Base-by-base conservation (phyloP, 2,888 invertebrate species). In the Lepidonotus clava region DNA sequence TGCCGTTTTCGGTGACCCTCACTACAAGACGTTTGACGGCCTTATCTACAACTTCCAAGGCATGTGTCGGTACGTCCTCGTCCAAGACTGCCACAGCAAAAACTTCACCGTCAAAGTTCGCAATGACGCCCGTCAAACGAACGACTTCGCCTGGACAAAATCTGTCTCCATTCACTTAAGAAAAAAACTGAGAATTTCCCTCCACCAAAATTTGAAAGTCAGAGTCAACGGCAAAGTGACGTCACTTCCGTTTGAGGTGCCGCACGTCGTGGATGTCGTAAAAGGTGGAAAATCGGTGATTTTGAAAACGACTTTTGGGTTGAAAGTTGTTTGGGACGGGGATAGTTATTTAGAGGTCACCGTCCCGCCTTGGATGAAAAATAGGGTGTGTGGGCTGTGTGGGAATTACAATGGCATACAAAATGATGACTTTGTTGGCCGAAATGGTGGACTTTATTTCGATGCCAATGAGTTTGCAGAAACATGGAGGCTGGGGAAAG, bases 11-110 rank as follows among this genome's bases (percentile, higher is more conserved):
- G 98, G 98, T 0, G 98, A 98, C 94, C 98, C 98, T 0, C 98
- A 98, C 94, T 98, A 98, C 93, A 96, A 97, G 92, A 98, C 98
- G 4, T 99, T 98, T 94, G 99, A 99, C 92, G 98, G 98, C 53
- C 97, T 97, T 93, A 97, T 98, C 92, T 98, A 97, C 94, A 98
- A 97, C 93, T 98, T 98, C 93, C 93, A 93, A 95, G 98, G 98
- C 51, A 96, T 97, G 0, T 89, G 89, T 95, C 97, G 97, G 94
- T 98, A 98, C 94, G 96, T 98, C 90, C 94, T 98, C 90, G 96
- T 96, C 0, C 96, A 97, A 28, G 98, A 98, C 94, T 98, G 98
- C 92, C 94, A 94, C 38, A 91, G 90, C 34, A 92, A 93, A 90
- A 96, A 96, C 21, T 98, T 98, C 93, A 96, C 97, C 8, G 96